Base-by-base conservation (phyloP, 2,888 invertebrate genomes). In the Callyntrura sp. region DNA sequence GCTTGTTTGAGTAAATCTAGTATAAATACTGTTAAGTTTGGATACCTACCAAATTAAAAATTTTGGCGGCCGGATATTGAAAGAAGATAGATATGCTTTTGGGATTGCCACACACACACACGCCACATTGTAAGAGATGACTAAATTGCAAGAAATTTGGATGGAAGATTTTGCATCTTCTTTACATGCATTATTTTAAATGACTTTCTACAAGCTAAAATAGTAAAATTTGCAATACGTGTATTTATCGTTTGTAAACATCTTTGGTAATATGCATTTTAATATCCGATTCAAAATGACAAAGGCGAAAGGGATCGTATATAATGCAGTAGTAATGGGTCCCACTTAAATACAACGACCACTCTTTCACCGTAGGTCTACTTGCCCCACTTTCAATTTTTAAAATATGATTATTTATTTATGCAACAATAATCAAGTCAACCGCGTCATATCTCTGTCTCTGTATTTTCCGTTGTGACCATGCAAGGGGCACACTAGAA, bases 401-500 rank as follows among this genome's bases (percentile, higher is more conserved):
- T n/a, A 35, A 81, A 73, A 85, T 35, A 35, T 35, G 3, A 35
- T 84, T 11, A 6, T 20, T 82, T 43, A 17, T 23, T 25, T 73
- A 55, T 70, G 60, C 43, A 86, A 25, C 78, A 35, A 87, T 73
- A 73, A 84, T 81, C 70, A 73, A 87, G 55, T 70, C 81, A 81
- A 81, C 70, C 81, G 70, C 17, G 55, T 70, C 55, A 79, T 45
- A 68, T 86, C 68, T 70, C 35, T 35, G 3, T 35, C 35, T 6
- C 6, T 35, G 35, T 35, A 79, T 86, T 86, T 73, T 85, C 48
- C 78, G 4, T 78, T 81, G 45, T 48, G 65, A 62, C 25, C 62
- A 23, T 20, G 62, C 65, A 25, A 28, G 8, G 65, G 65, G 60
- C 17, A 60, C 55, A 55, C 45, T 70, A 62, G 2, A 68, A 68